Evolutionary conservation across 2,113 vertebrate species (phyloP).

Genomic region (Aptenodytes forsteri): DNA sequence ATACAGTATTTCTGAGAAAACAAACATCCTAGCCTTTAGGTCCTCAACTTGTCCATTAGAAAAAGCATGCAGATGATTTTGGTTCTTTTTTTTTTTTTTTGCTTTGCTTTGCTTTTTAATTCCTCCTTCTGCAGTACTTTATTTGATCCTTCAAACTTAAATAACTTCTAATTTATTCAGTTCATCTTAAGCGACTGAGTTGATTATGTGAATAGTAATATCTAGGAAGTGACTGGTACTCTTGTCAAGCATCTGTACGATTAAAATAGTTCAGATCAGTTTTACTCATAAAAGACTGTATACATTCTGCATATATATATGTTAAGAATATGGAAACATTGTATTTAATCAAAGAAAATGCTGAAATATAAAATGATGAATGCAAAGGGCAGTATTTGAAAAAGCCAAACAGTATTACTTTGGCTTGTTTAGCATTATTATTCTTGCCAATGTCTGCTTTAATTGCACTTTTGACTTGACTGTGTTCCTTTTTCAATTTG

Average conservation of each 20-base stretch:
- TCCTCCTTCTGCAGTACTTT: conserved; percentile 27
- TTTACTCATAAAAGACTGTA: not conserved
- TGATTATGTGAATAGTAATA: not conserved
- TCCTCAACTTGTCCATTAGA: conserved; percentile 43
- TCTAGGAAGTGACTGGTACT: not conserved
- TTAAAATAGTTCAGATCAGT: not conserved
- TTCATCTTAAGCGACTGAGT: not conserved
- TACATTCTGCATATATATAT: not conserved
- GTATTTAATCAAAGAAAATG: not conserved
- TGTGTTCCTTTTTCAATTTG: not conserved
- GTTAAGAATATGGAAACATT: not conserved
- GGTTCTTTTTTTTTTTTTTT: not conserved
- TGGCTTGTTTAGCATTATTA: not conserved
- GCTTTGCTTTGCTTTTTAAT: conserved; percentile 6
- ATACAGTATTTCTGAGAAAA: not conserved
- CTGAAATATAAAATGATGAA: not conserved
- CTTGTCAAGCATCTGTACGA: not conserved
- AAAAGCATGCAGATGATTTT: conserved; percentile 42
- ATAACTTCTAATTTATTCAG: not conserved
- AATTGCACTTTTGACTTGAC: not conserved
- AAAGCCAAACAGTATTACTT: not conserved
- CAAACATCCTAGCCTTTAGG: conserved; percentile 35
- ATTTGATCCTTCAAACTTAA: conserved; percentile 65
- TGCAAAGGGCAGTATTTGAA: not conserved
- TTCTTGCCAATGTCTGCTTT: not conserved